phyloP scores from a whole-genome alignment of 2,797 vertebrate species.

The Amblyopsis hoosieri region DNA sequence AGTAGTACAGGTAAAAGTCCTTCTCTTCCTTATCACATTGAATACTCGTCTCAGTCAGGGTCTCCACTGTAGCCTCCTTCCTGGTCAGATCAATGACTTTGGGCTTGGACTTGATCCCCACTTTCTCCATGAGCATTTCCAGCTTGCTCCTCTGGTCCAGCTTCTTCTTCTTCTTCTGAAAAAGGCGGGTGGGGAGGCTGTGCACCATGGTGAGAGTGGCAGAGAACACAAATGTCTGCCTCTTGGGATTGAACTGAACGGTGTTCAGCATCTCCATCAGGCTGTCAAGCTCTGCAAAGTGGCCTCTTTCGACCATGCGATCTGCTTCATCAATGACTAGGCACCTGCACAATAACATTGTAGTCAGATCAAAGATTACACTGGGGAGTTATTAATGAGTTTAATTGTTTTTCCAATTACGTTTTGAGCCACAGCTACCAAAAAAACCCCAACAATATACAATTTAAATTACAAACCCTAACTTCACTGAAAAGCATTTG shows the following conservation, averaged over 20 bases:
- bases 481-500: too few relatives aligned
- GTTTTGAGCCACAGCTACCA: too few relatives aligned
- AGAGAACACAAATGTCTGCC: conserved; percentile 95
- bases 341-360: conserved; percentile 76
- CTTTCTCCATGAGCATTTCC: conserved; percentile 88
- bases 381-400: not conserved
- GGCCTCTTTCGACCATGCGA: conserved; percentile 95
- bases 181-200: conserved; percentile 82
- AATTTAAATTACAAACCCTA: too few relatives aligned
- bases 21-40: conserved; percentile 92
- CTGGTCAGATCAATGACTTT: conserved; percentile 94
- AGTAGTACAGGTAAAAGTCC: conserved; percentile 95
- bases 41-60: conserved; percentile 90
- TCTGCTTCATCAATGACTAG: conserved; percentile 97
- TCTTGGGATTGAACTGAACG: conserved; percentile 84
- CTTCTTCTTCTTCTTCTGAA: conserved; percentile 89
- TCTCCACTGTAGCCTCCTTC: conserved; percentile 92
- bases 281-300: conserved; percentile 92
- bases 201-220: conserved; percentile 92
- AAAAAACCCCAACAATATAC: too few relatives aligned
- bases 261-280: conserved; percentile 92
- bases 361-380: not conserved
- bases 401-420: too few relatives aligned
- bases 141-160: conserved; percentile 86
- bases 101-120: conserved; percentile 90